These are phyloP conservation scores for Aurelia aurita complex sp. Pacific DNA, from an alignment of 30 jellyfish, hydroid and myxozoan genomes.

Conservation along the genomic window DNA sequence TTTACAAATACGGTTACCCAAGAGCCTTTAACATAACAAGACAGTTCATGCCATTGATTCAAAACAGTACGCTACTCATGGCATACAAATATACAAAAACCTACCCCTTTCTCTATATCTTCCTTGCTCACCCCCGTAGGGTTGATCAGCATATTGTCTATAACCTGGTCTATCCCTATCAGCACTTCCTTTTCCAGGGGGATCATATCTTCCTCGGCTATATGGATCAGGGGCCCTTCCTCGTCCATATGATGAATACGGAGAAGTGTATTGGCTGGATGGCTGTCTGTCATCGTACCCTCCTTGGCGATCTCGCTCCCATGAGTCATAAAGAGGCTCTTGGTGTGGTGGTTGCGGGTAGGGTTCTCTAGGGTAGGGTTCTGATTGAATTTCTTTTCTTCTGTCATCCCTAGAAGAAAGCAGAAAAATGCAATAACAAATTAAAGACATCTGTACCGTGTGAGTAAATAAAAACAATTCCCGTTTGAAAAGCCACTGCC, in stretches of 20 bases:
- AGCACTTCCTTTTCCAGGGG: slow-evolving; percentile 50
- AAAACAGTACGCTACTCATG: background rate
- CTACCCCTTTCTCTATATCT: slow-evolving; percentile 75
- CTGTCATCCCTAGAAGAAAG: slow-evolving; percentile 35
- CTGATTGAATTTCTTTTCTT: slow-evolving; percentile 40
- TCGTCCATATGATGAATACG: slow-evolving; percentile 42
- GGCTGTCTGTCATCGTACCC: slow-evolving; percentile 59
- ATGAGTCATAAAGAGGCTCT: slow-evolving; percentile 49
- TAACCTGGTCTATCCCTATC: slow-evolving; percentile 48
- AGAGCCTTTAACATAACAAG: too few species aligned
- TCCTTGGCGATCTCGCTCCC: slow-evolving; percentile 68
- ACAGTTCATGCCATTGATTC: too few species aligned
- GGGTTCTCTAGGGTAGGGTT: slow-evolving; percentile 36
- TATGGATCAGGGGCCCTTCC: slow-evolving; percentile 77
- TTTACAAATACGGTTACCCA: too few species aligned
- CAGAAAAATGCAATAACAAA: too few species aligned
- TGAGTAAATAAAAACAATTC: too few species aligned
- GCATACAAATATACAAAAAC: background rate
- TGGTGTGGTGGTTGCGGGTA: slow-evolving; percentile 46
- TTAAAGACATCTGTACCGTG: too few species aligned
- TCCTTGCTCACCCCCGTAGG: slow-evolving; percentile 43
- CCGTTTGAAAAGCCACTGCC: too few species aligned
- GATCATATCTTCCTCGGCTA: slow-evolving; percentile 63
- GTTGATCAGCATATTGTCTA: slow-evolving; percentile 54
- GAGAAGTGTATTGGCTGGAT: slow-evolving; percentile 50